These are phyloP conservation scores for Smittia aterrima DNA, from an alignment of 2,888 invertebrate species.

Conservation along the genomic window DNA sequence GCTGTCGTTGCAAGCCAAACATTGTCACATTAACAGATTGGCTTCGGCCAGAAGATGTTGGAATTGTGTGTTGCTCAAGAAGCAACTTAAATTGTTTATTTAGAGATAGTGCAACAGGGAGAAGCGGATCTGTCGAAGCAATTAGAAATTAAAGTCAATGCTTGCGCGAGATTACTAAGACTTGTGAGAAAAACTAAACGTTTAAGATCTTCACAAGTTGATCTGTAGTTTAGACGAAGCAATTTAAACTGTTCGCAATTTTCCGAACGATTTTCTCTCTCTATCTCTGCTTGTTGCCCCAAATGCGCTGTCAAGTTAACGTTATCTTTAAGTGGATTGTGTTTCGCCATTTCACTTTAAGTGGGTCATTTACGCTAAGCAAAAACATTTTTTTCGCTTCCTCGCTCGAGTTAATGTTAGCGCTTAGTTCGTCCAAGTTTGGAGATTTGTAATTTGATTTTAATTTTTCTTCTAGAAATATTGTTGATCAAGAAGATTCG, in stretches of 20 bases:
- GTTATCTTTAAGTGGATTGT: slow-evolving; percentile 2
- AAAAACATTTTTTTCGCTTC: neutral
- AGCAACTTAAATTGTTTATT: neutral
- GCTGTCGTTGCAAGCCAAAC: neutral
- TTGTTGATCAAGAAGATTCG: too few relatives aligned
- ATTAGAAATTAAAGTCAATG: neutral
- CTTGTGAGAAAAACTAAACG: neutral
- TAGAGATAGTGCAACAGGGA: neutral
- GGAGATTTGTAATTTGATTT: too few relatives aligned
- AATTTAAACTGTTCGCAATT: neutral
- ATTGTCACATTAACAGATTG: slow-evolving; percentile 7
- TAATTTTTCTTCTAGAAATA: too few relatives aligned
- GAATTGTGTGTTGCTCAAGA: too few relatives aligned
- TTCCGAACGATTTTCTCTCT: neutral
- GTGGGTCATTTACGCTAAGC: neutral
- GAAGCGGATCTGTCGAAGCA: neutral
- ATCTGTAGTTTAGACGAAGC: neutral
- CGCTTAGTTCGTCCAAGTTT: too few relatives aligned
- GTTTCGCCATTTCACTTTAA: neutral
- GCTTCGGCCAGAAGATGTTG: neutral
- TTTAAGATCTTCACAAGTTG: neutral
- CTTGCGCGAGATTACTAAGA: neutral
- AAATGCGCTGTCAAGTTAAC: neutral
- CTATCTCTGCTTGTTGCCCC: neutral
- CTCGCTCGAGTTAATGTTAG: too few relatives aligned